Percentiles rank a stretch among this genome's conserved stretches.
Evolutionary conservation across 2,113 vertebrate species (phyloP).

Genomic region (Actinemys pallida): DNA sequence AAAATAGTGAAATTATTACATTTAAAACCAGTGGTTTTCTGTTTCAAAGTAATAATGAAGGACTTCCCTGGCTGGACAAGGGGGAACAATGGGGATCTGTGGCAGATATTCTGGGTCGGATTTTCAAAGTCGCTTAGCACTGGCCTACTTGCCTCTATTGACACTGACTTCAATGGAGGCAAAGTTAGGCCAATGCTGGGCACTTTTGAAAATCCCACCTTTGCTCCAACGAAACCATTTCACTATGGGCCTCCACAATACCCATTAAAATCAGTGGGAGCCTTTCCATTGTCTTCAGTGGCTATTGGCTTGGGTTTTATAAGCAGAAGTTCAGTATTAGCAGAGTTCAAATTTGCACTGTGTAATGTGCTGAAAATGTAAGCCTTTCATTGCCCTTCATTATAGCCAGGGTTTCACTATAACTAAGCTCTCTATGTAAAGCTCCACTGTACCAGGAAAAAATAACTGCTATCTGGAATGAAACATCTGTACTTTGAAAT

Average conservation of each 20-base stretch:
- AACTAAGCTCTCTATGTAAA: background rate
- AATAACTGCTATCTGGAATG: background rate
- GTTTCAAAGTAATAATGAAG: background rate
- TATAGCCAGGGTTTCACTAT: background rate
- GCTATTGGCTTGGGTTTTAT: background rate
- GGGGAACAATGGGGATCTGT: background rate
- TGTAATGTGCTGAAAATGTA: background rate
- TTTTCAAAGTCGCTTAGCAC: background rate
- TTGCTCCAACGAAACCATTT: background rate
- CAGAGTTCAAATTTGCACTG: background rate
- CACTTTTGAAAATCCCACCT: background rate
- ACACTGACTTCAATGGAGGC: background rate
- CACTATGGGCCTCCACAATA: background rate
- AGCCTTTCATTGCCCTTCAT: background rate
- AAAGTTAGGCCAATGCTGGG: background rate
- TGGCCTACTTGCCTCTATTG: background rate
- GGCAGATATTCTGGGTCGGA: background rate
- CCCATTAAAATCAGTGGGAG: background rate
- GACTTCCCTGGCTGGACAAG: background rate
- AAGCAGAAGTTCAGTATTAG: background rate
- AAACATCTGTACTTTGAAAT: background rate
- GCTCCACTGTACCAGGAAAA: background rate
- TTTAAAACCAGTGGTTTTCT: background rate
- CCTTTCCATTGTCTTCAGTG: background rate
- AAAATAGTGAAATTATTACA: background rate